Evolutionary conservation across 2,888 invertebrate genomes (phyloP), one percentile per base, ranked within the genome.

Genomic region (Eilema caniola): DNA sequence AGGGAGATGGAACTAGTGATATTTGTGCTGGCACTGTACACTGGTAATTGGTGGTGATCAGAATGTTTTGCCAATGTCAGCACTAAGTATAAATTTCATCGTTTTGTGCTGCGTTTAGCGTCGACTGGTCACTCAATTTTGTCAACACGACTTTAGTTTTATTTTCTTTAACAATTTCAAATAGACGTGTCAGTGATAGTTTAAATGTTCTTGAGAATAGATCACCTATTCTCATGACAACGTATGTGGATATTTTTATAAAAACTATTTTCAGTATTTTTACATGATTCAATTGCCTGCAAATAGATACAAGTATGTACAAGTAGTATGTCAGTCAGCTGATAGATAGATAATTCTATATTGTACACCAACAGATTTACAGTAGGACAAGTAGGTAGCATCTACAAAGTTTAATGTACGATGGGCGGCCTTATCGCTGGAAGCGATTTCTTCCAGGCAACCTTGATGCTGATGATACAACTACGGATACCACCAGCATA

Each of bases 1-100:
- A 87, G 66, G 62, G 77, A 78, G 81, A 82, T 62, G 56, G 73
- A 59, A 77, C 41, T 82, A 79, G 69, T 71, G 82, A 86, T 91
- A 89, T 91, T 89, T 89, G 92, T 87, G 88, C 90, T 90, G 86
- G 86, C 85, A 88, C 87, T 87, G 88, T 91, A 90, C 90, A 88
- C 85, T 88, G 89, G 92, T 95, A 95, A 95, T 95, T 95, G 95
- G 92, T 91, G 93, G 91, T 93, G 93, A 94, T 94, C 93, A 92
- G 84, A 88, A 89, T 93, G 93, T 94, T 94, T 94, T 93, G 93
- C 85, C 85, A 84, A 89, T 92, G 94, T 95, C 95, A 94, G 95
- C 95, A 88, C 86, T 89, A 85, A 83, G 86, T 87, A 90, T 89
- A 89, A 91, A 90, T 90, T 74, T 92, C 89, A 89, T 92, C 85